Conservation (phyloP, 2,888 invertebrate genomes). For the Scelioninae gen. 1 region DNA sequence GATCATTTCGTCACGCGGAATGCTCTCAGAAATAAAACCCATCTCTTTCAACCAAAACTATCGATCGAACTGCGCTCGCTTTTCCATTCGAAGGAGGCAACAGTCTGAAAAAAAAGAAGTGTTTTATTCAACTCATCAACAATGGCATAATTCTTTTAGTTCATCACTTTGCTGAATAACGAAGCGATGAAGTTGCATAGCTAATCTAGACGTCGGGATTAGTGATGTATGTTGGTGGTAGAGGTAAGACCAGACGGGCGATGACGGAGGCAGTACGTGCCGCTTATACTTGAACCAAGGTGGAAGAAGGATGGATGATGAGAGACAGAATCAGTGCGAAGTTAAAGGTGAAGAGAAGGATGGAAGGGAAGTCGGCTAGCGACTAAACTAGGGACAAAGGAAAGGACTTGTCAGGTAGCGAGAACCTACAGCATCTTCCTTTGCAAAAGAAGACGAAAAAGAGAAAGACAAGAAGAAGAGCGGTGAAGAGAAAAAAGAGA, state of each 20-base stretch:
- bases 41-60: conserved; percentile 10
- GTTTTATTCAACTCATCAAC: conserved; percentile 11
- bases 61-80: conserved; percentile 24
- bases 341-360: conserved; percentile 32
- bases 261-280: conserved; percentile 53
- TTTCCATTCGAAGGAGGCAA: conserved; percentile 9
- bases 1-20: conserved; percentile 24
- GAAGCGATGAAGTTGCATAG: conserved; percentile 63
- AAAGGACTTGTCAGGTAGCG: conserved; percentile 78
- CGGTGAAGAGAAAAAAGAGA: too few species aligned
- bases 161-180: conserved; percentile 59
- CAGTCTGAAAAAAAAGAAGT: conserved; percentile 14
- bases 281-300: conserved; percentile 22
- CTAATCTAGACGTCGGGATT: conserved; percentile 66
- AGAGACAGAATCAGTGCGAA: conserved; percentile 28
- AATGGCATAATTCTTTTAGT: conserved; percentile 46
- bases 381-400: conserved; percentile 76
- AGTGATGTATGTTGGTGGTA: conserved; percentile 63
- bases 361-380: conserved; percentile 33
- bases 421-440: conserved; percentile 71
- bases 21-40: conserved; percentile 5
- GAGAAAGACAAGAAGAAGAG: conserved; percentile 26
- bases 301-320: conserved; percentile 34
- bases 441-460: conserved; percentile 54
- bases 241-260: conserved; percentile 50